Evolutionary conservation across 2,888 invertebrate species (phyloP), one percentile per base, ranked within the genome.

Genomic region (Dryocosmus kuriphilus): DNA sequence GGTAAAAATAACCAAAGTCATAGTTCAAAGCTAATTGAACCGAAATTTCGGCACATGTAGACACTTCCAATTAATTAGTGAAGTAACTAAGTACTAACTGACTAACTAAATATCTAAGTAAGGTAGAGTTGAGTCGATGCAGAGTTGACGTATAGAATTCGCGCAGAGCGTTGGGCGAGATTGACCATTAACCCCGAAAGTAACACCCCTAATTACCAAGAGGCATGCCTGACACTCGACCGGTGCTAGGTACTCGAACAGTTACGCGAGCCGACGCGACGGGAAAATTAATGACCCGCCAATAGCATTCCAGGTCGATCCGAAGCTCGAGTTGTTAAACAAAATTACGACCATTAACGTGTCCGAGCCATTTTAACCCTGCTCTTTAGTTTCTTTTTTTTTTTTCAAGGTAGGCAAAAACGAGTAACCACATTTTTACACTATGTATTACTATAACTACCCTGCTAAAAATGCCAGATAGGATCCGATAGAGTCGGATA

Each of bases 151-250:
- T 16, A 51, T n/a, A 67, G 27, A 46, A 46, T 27, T 67, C 41
- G 16, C 7, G 24, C 41, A 67, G 38, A 41, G 38, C 41, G 38
- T 24, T 46, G 41, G 41, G 41, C 41, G 67, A 67, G 67, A 67
- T 67, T 67, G 67, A 67, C 67, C 67, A 67, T 67, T 67, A 67
- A 67, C 67, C 41, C 19, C 67, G 38, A 67, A 67, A 67, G 67
- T 67, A 46, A 67, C 67, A 67, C 41, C 67, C 65, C 41, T 67
- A 67, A 67, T 67, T 67, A 67, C 67, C 41, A 46, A 67, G 67
- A 67, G 67, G 67, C 67, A 67, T 67, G 27, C 27, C 67, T 67
- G 67, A 67, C 41, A 67, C 67, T 67, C 67, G 67, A 67, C 67
- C 67, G 38, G 67, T 67, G 67, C 67, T 67, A 67, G 27, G 19